A percentile compares a stretch with the other conserved stretches of the same genome.
phyloP scores from a whole-genome alignment of 2,113 vertebrate genomes.

The Paraplagusia blochii region DNA sequence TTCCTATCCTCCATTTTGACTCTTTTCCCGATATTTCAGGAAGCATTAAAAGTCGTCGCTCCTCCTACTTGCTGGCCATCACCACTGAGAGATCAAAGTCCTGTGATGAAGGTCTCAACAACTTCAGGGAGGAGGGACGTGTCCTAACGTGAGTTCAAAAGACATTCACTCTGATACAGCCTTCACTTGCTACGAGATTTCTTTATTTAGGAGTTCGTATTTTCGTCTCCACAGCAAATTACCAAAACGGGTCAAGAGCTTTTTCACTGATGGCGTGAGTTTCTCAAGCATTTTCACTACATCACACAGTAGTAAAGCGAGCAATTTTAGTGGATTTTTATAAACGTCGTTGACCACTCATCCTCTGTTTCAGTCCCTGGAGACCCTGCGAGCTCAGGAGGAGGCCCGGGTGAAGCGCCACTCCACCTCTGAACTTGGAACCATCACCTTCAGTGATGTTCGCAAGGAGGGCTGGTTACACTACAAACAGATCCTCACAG shows the following conservation, averaged over 20 bases:
- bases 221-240: conserved; percentile 79
- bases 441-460: conserved; percentile 82
- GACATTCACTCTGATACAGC: background rate
- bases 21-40: conserved; percentile 69
- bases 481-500: conserved; percentile 95
- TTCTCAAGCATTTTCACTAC: background rate
- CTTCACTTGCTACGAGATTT: background rate
- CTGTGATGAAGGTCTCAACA: conserved; percentile 92
- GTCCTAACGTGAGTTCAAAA: conserved; percentile 73
- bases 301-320: background rate
- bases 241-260: conserved; percentile 92
- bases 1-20: background rate
- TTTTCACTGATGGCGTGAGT: conserved; percentile 94
- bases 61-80: conserved; percentile 92
- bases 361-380: conserved; percentile 81
- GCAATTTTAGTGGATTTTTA: too few relatives aligned
- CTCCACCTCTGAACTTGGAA: conserved; percentile 91
- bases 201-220: background rate
- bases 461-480: conserved; percentile 94
- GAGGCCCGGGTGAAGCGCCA: conserved; percentile 86
- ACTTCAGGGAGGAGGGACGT: conserved; percentile 86
- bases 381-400: conserved; percentile 84
- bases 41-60: conserved; percentile 88
- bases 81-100: conserved; percentile 95
- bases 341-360: background rate